These are phyloP conservation scores for Meda fulgida DNA, from an alignment of 2,797 vertebrate genomes.

Conservation along the genomic window DNA sequence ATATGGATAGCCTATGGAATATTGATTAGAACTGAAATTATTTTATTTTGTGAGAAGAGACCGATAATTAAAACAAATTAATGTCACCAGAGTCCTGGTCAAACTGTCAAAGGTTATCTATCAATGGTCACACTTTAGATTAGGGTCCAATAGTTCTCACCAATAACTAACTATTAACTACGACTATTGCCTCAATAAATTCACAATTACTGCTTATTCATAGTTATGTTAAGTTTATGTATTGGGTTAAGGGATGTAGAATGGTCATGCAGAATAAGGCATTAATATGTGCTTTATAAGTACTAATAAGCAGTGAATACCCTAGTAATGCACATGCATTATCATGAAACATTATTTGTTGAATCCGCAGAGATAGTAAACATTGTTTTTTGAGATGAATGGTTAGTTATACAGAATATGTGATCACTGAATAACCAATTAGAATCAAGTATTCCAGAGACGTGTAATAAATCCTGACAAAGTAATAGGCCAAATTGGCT, in stretches of 20 bases:
- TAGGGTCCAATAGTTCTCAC: no score
- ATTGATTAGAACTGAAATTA: not conserved
- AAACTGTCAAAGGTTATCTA: no score
- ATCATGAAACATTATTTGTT: not conserved
- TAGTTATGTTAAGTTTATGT: no score
- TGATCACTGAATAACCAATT: not conserved
- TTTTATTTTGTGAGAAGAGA: not conserved
- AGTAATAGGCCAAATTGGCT: not conserved
- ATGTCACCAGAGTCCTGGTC: not conserved
- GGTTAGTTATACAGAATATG: not conserved
- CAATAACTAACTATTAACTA: no score
- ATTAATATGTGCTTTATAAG: no score
- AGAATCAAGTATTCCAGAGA: not conserved
- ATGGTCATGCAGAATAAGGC: no score
- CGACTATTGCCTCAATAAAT: no score
- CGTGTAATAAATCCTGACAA: constrained; percentile 7
- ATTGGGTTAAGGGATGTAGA: no score
- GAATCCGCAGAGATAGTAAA: not conserved
- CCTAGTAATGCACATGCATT: no score
- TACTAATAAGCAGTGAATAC: no score
- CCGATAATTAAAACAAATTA: not conserved
- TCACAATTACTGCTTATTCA: no score
- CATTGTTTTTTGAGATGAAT: not conserved
- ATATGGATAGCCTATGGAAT: not conserved
- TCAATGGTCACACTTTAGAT: no score